phyloP scores from a whole-genome alignment of 2,888 invertebrate genomes.

The Eupithecia subfuscata region DNA sequence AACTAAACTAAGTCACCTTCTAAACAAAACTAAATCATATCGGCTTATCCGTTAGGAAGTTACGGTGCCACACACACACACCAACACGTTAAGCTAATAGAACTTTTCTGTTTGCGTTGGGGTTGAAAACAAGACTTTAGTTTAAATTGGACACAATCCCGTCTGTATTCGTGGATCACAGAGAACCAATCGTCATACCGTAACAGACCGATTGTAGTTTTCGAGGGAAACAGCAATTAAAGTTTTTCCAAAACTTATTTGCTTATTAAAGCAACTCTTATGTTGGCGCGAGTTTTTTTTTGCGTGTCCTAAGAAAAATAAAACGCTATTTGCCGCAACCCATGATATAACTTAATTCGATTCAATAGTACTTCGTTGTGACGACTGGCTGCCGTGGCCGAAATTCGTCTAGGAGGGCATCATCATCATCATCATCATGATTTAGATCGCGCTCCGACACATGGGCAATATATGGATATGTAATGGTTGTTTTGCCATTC shows the following conservation, averaged over 20 bases:
- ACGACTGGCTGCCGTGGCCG: too few species aligned
- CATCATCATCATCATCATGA: neutral
- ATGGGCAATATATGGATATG: neutral
- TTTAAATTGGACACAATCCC: neutral
- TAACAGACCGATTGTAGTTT: neutral
- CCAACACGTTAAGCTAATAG: neutral
- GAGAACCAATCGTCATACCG: neutral
- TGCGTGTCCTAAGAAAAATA: neutral
- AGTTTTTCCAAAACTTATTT: neutral
- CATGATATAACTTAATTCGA: too few species aligned
- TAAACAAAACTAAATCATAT: neutral
- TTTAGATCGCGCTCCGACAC: constrained; percentile 38
- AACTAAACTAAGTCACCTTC: neutral
- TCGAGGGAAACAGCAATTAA: neutral
- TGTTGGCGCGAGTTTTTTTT: neutral
- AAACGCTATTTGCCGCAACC: too few species aligned
- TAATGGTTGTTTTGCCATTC: constrained; percentile 50
- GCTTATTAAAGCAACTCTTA: neutral
- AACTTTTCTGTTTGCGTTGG: neutral
- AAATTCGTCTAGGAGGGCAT: too few species aligned
- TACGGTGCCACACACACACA: neutral
- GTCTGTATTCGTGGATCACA: neutral
- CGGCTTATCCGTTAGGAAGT: neutral
- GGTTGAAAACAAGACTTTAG: neutral
- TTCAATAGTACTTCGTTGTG: neutral